Percentiles rank a stretch among this genome's conserved stretches.
phyloP scores from a whole-genome alignment of 2,113 vertebrate genomes.

The Marmota flaviventris region DNA sequence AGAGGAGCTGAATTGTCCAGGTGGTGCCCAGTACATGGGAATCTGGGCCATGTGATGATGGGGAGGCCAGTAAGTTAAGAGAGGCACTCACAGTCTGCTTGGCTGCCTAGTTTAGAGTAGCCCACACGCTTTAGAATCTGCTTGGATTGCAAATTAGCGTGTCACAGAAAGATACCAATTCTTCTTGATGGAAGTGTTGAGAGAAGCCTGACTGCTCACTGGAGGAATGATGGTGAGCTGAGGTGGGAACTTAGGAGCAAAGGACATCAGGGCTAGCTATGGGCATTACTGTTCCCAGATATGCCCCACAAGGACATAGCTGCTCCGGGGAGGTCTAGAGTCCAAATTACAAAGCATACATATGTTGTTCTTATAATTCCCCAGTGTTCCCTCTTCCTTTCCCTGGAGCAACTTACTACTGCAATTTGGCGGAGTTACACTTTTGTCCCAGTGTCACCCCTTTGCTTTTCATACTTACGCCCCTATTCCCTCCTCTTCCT shows the following conservation, averaged over 20 bases:
- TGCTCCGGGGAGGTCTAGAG: background rate
- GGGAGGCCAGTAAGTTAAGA: background rate
- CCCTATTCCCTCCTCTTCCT: background rate
- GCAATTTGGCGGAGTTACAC: background rate
- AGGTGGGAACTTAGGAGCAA: background rate
- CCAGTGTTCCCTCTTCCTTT: background rate
- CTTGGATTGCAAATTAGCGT: background rate
- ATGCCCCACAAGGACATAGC: rapidly evolving
- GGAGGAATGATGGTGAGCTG: background rate
- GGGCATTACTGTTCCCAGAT: background rate
- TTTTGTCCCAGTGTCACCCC: background rate
- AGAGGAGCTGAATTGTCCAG: too few species aligned
- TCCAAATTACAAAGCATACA: background rate
- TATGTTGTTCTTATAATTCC: background rate
- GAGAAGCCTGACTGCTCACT: background rate
- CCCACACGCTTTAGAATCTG: background rate
- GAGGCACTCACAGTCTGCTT: rapidly evolving
- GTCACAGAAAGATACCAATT: background rate
- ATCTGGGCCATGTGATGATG: rapidly evolving
- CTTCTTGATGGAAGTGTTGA: background rate
- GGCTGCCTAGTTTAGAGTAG: background rate
- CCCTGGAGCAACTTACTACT: background rate
- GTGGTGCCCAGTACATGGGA: rapidly evolving
- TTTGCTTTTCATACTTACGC: background rate
- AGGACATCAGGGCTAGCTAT: too few species aligned